phyloP scores from a whole-genome alignment of 2,888 invertebrate genomes.

The Drosophila affinis region DNA sequence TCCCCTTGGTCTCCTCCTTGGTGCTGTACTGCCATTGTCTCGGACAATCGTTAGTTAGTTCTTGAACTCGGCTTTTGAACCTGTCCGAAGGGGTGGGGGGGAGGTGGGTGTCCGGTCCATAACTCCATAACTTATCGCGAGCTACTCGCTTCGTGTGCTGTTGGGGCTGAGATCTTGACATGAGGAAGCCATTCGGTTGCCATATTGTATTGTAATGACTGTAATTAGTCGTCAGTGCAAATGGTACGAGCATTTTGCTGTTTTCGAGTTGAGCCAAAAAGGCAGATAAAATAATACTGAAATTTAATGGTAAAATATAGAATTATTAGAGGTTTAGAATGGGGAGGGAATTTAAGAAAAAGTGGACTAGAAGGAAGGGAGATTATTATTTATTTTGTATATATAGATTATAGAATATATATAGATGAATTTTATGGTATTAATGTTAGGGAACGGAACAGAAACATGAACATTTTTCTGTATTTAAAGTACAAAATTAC shows the following conservation, averaged over 20 bases:
- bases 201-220: constrained; percentile 48
- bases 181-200: constrained; percentile 47
- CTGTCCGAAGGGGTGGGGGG: neutral
- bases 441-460: too few relatives aligned
- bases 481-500: too few relatives aligned
- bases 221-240: constrained; percentile 41
- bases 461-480: too few relatives aligned
- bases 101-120: constrained; percentile 18
- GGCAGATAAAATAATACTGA: neutral
- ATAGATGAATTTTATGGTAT: too few relatives aligned
- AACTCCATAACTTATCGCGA: constrained; percentile 58
- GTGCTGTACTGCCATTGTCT: constrained; percentile 41
- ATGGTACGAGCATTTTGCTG: neutral
- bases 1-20: neutral
- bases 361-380: too few relatives aligned
- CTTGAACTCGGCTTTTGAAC: constrained; percentile 64
- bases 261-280: neutral
- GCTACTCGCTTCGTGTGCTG: constrained; percentile 49
- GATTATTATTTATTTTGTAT: too few relatives aligned
- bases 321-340: neutral
- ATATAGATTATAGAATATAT: too few relatives aligned
- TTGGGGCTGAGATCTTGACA: constrained; percentile 30
- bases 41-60: constrained; percentile 59
- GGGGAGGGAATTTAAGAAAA: neutral
- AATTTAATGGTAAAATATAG: neutral